Evolutionary conservation across 2,888 invertebrate species (phyloP).

Genomic region (Chrysina gloriosa): DNA sequence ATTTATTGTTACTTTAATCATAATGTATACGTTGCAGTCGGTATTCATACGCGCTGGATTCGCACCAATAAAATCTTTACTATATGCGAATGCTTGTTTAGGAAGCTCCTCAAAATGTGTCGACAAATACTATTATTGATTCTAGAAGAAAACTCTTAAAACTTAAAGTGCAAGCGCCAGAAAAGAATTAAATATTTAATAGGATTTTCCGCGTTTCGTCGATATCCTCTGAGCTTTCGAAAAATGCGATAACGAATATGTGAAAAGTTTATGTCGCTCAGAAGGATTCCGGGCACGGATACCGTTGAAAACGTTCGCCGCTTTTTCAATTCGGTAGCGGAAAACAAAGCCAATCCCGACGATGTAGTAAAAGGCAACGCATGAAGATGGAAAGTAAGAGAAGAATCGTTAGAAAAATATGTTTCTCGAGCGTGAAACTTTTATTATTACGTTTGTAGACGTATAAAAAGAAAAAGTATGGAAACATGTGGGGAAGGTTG

Average conservation of each 20-base stretch:
- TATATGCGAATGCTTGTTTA: too few relatives aligned
- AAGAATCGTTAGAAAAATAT: conserved; percentile 26
- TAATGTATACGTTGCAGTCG: not conserved
- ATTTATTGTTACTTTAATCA: not conserved
- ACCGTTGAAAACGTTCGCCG: conserved; percentile 5
- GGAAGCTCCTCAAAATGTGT: too few relatives aligned
- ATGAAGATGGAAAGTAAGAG: conserved; percentile 13
- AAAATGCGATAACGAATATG: conserved; percentile 17
- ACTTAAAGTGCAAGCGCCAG: too few relatives aligned
- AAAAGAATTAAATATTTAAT: conserved; percentile 28
- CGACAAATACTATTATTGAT: too few relatives aligned
- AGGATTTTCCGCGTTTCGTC: not conserved
- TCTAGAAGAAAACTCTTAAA: too few relatives aligned
- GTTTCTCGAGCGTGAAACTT: conserved; percentile 17
- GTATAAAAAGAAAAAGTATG: conserved; percentile 12
- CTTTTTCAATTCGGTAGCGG: conserved; percentile 4
- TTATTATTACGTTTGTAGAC: conserved; percentile 17
- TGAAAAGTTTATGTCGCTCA: conserved; percentile 19
- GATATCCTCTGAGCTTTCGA: not conserved
- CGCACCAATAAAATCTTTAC: not conserved
- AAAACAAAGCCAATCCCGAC: conserved; percentile 19
- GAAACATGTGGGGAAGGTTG: not conserved
- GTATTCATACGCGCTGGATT: too few relatives aligned
- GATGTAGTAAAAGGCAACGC: conserved; percentile 5
- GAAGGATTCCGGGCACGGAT: not conserved